Evolutionary conservation across 1,140 invertebrate species (phyloP), one percentile per base, ranked within the genome.

Genomic region (Formica exsecta): DNA sequence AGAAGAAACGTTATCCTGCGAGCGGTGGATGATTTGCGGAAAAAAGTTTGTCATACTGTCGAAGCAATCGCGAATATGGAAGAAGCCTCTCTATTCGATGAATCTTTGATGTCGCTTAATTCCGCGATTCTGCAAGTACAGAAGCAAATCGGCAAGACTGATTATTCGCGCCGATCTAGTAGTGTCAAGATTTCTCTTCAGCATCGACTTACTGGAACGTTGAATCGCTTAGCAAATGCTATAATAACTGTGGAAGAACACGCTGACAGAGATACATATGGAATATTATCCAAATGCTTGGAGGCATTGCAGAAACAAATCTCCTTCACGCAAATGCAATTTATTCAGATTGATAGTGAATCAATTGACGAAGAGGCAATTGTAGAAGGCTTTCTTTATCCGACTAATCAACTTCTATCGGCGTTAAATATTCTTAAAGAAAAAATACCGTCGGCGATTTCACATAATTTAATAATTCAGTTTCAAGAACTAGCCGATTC

Each of bases 331-430:
- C 88, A 92, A 68, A 89, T 76, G 0, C 91, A 94, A 61, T 90
- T 94, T 54, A 84, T 86, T 64, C 87, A 93, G 61, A 80, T 88
- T 16, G 77, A 54, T 8, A 91, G 89, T 68, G 92, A 93, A 75
- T 61, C 87, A 3, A 68, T 94, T 11, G 93, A 94, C 36, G 94
- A 94, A 68, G 94, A 94, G 75, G 92, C 90, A 0, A 93, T 95
- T 22, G 87, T 95, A 7, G 94, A 95, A 89, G 93, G 92, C 38
- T 94, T 95, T 62, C 65, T 95, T 54, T 94, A 93, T 87, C 94
- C 94, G 13, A 86, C 90, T 2, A 94, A 95, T 91, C 88, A 90
- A 57, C 89, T 95, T 62, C 54, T 87, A 3, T 92, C 90, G 1
- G 89, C 94, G 7, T 87, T 95, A 44, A 92, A 86, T 65, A 62